phyloP scores from a whole-genome alignment of 2,888 invertebrate genomes.

The Lycaena phlaeas region DNA sequence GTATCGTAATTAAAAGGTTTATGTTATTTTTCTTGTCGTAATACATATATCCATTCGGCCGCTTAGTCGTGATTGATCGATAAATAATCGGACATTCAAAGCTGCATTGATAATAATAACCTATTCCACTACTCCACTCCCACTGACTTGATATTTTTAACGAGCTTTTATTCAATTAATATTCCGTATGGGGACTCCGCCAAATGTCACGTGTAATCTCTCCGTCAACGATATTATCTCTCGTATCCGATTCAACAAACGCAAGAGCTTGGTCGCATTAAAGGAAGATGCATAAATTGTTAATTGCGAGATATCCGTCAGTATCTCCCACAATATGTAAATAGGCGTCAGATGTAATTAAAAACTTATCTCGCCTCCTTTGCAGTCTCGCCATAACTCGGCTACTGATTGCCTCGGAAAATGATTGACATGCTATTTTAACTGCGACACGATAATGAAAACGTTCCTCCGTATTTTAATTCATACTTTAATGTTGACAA shows the following conservation, averaged over 20 bases:
- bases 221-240: slow-evolving; percentile 52
- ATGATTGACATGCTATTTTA: slow-evolving; percentile 69
- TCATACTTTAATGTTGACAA: slow-evolving; percentile 61
- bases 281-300: slow-evolving; percentile 61
- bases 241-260: slow-evolving; percentile 38
- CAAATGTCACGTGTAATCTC: slow-evolving; percentile 37
- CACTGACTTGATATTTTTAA: too few species aligned
- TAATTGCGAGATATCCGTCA: slow-evolving; percentile 65
- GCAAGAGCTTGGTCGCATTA: slow-evolving; percentile 46
- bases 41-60: too few species aligned
- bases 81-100: too few species aligned
- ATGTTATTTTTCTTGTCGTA: too few species aligned
- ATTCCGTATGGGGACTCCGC: slow-evolving; percentile 23
- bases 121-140: too few species aligned
- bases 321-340: slow-evolving; percentile 68
- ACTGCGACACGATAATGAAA: slow-evolving; percentile 62
- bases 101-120: too few species aligned
- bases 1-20: too few species aligned
- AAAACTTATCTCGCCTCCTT: slow-evolving; percentile 65
- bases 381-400: slow-evolving; percentile 27
- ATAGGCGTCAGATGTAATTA: slow-evolving; percentile 67
- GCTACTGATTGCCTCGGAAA: slow-evolving; percentile 60
- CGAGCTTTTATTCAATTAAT: too few species aligned
- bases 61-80: too few species aligned
- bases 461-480: slow-evolving; percentile 51